These are phyloP conservation scores for Poicephalus gulielmi DNA, from an alignment of 2,113 vertebrate species.

Conservation along the genomic window DNA sequence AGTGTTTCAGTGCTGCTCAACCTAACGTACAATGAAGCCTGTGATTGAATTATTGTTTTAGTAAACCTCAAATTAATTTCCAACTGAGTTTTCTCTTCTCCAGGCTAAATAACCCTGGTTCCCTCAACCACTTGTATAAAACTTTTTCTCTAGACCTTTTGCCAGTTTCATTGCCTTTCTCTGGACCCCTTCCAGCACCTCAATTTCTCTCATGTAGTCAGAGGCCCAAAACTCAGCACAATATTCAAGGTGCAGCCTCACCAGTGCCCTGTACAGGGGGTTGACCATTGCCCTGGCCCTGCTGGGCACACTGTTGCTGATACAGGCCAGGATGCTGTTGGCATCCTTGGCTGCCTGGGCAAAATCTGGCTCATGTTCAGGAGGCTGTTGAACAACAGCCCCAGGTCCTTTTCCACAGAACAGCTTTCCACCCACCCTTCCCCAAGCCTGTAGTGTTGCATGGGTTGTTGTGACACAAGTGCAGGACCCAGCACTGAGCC, in stretches of 20 bases:
- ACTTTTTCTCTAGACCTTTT: too few relatives aligned
- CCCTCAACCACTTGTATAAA: too few relatives aligned
- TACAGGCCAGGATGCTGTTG: background rate
- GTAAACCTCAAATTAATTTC: background rate
- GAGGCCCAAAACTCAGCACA: background rate
- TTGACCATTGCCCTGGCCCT: background rate
- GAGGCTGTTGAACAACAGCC: background rate
- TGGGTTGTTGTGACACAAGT: background rate
- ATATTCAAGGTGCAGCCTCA: background rate
- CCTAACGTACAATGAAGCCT: background rate
- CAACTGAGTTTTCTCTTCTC: too few relatives aligned
- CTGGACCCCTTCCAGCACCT: too few relatives aligned
- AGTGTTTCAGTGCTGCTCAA: background rate
- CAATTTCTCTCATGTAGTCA: too few relatives aligned
- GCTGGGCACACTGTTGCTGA: background rate
- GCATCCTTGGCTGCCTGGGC: too few relatives aligned
- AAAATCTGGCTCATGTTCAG: too few relatives aligned
- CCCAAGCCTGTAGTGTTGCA: background rate
- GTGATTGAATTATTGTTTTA: background rate
- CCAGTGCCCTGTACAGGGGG: background rate
- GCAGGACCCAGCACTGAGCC: too few relatives aligned
- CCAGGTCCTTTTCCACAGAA: background rate
- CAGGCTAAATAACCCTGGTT: too few relatives aligned
- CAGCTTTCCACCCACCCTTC: background rate
- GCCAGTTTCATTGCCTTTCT: too few relatives aligned